Evolutionary conservation across 2,888 invertebrate species (phyloP).

Genomic region (Agriopis aurantiaria): DNA sequence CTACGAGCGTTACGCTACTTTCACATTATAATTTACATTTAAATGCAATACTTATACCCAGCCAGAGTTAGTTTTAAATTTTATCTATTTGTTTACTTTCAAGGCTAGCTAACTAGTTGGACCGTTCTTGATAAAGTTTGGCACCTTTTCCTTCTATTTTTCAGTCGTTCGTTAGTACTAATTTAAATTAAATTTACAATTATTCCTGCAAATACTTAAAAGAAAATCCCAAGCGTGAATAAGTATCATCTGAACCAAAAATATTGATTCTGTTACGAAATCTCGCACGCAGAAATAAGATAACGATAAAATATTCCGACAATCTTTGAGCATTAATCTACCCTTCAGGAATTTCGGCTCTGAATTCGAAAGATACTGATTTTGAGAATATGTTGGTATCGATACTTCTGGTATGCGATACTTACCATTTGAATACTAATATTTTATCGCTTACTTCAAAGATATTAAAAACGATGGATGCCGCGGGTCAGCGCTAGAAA

Average conservation of each 20-base stretch:
- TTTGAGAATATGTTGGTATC: slow-evolving; percentile 3
- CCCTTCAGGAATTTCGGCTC: slow-evolving; percentile 54
- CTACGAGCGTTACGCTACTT: too few species aligned
- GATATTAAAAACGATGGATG: too few species aligned
- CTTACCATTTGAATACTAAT: too few species aligned
- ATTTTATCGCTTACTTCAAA: too few species aligned
- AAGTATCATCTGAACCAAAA: slow-evolving; percentile 19
- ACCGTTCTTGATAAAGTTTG: too few species aligned
- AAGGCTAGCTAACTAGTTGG: too few species aligned
- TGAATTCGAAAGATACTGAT: slow-evolving; percentile 21
- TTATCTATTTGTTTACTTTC: too few species aligned
- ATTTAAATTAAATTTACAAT: neutral
- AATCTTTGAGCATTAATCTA: slow-evolving; percentile 65
- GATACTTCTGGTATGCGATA: slow-evolving; percentile 1
- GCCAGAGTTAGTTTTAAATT: too few species aligned
- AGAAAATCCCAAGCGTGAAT: slow-evolving; percentile 11
- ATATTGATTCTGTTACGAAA: slow-evolving; percentile 32
- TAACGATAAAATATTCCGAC: slow-evolving; percentile 55
- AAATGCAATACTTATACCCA: too few species aligned
- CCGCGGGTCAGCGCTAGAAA: too few species aligned
- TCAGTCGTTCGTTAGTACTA: neutral
- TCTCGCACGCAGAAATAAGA: slow-evolving; percentile 51
- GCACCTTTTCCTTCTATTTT: too few species aligned
- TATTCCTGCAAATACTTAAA: slow-evolving; percentile 6
- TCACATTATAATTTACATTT: too few species aligned